Evolutionary conservation across 2,797 vertebrate species (phyloP), one percentile per base, ranked within the genome.

Genomic region (Lutjanus campechanus): DNA sequence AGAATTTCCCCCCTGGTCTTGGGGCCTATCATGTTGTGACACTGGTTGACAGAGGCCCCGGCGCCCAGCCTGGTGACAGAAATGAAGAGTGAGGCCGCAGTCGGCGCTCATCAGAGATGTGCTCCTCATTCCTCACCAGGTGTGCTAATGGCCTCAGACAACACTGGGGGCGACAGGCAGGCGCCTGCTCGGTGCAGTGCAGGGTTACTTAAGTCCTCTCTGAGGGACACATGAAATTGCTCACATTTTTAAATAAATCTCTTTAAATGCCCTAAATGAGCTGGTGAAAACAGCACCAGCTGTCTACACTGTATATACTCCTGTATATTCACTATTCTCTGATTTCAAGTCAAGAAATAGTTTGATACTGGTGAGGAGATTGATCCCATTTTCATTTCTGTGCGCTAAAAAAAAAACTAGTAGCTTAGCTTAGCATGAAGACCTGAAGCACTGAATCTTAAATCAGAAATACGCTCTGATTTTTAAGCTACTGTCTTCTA

Each of bases 141-240:
- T 93, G 91, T 85, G 85, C 80, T 90, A 93, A 94, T 76, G 81
- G 89, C 88, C 88, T 85, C 79, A 2, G 91, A 94, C 92, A 93
- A 85, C 83, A 74, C 90, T 82, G 81, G 79, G 73, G 92, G 92
- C 66, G 76, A 92, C 85, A 82, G 78, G n/a, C 81, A 17, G 55
- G 7, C 63, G 19, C 79, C 36, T 63, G 53, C 74, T 77, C 43
- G 0, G 43, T 43, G 68, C 73, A 40, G 54, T n/a, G 46, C 17
- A 15, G 2, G 58, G 49, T 43, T 11, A 56, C 61, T 76, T 5
- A 22, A 51, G 73, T 50, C 47, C 58, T 53, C 41, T 36, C 13
- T 46, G 10, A 62, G 10, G 10, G 54, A 46, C 25, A 46, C 16
- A 40, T 51, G 8, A 47, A 60, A 79, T 20, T 22, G 11, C 8